Evolutionary conservation across 2,797 vertebrate species (phyloP), one percentile per base, ranked within the genome.

Genomic region (Sarcoramphus papa): DNA sequence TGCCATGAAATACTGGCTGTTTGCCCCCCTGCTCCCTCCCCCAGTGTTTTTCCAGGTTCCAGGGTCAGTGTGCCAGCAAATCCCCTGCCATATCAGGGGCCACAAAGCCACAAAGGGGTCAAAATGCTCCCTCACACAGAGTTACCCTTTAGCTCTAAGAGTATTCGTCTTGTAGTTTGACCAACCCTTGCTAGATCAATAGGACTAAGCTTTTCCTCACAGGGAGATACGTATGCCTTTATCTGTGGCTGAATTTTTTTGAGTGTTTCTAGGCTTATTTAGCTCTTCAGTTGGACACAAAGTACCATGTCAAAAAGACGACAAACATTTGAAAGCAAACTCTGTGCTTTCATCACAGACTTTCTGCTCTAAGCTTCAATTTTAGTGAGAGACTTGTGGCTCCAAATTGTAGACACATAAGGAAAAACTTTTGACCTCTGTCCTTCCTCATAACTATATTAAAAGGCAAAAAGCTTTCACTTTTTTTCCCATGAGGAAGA

Each of bases 261-360:
- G 13, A 94, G 85, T 54, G 78, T 77, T 95, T 83, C 65, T 59
- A 78, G 75, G 40, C 45, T 91, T 96, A 85, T 84, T 96, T 92
- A 96, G 79, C 94, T 89, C 79, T 94, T 94, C 85, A 90, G 63
- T 27, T 95, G 89, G 95, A 95, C 83, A 75, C 68, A 95, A 86
- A 94, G 28, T 67, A 83, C 45, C 28, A 13, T 90, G 81, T 94
- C 95, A 97, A 96, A 97, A 92, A 93, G 92, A 92, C 81, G 80
- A 93, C 77, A 97, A 93, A 93, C 27, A 77, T 90, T 97, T 96
- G 76, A 92, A 97, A 96, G 81, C 60, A 95, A 95, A 95, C 88
- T 95, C 48, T 68, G 20, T 93, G 73, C 81, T 97, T 97, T 95
- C 77, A 93, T 93, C 86, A 86, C 62, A 93, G 48, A 87, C 31